Conservation (phyloP, 1,140 invertebrate species). For the Pseudomyrmex sp. region DNA sequence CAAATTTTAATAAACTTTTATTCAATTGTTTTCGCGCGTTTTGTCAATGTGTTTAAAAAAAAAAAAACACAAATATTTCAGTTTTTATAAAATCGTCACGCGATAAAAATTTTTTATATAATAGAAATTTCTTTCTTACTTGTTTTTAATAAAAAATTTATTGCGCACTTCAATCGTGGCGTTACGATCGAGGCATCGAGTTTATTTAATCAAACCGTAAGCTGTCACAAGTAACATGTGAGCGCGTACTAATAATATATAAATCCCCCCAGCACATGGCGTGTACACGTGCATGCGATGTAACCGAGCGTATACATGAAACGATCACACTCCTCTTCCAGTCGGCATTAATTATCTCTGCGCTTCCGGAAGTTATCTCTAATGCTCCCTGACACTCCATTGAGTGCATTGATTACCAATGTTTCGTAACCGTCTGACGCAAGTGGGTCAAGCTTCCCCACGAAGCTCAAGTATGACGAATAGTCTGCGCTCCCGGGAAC, state of each 20-base stretch:
- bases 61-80: too few species aligned
- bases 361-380: conserved; percentile 53
- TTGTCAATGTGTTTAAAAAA: too few species aligned
- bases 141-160: background rate
- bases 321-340: conserved; percentile 32
- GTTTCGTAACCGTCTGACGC: conserved; percentile 39
- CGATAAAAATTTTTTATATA: too few species aligned
- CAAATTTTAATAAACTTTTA: too few species aligned
- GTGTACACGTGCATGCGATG: background rate
- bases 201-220: conserved; percentile 3
- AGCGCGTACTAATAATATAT: conserved; percentile 19
- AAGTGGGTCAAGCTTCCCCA: conserved; percentile 56
- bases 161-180: background rate
- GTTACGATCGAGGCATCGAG: background rate
- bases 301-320: conserved; percentile 11
- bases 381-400: conserved; percentile 48
- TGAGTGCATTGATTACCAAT: conserved; percentile 57
- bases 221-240: background rate
- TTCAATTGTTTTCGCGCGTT: too few species aligned
- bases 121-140: background rate
- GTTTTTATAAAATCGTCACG: too few species aligned
- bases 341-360: conserved; percentile 47
- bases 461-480: conserved; percentile 47
- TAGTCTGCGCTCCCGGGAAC: background rate
- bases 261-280: background rate